phyloP scores from a whole-genome alignment of 2,113 vertebrate species.

The Eptatretus burgeri region DNA sequence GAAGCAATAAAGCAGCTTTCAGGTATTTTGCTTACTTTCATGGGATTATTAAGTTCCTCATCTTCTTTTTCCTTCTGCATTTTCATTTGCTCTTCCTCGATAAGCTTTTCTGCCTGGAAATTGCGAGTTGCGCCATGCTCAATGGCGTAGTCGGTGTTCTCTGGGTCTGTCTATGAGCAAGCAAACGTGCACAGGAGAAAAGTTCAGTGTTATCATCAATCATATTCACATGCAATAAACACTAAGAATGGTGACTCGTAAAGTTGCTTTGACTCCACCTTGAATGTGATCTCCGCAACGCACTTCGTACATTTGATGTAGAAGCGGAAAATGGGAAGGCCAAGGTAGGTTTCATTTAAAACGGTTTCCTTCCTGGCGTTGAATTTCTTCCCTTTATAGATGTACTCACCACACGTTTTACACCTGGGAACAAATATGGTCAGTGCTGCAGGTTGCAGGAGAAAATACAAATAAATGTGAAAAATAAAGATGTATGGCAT shows the following conservation, averaged over 20 bases:
- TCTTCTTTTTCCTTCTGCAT: constrained; percentile 54
- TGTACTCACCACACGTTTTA: constrained; percentile 75
- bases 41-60: constrained; percentile 83
- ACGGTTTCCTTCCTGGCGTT: constrained; percentile 84
- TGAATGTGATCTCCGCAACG: constrained; percentile 58
- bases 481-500: fast-evolving
- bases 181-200: too few species aligned
- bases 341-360: constrained; percentile 58
- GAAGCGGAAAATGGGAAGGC: constrained; percentile 71
- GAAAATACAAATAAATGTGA: background rate
- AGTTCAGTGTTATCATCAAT: too few species aligned
- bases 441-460: background rate
- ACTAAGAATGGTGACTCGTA: too few species aligned
- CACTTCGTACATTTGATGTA: constrained; percentile 85
- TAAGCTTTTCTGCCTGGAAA: constrained; percentile 70
- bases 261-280: constrained; percentile 17
- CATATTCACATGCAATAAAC: too few species aligned
- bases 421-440: constrained; percentile 19
- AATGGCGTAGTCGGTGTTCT: constrained; percentile 85
- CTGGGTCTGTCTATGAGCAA: constrained; percentile 42
- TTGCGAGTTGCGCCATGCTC: constrained; percentile 70
- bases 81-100: constrained; percentile 69
- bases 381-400: constrained; percentile 90
- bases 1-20: too few species aligned
- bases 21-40: constrained; percentile 34